phyloP scores from a whole-genome alignment of 2,888 invertebrate genomes.

The Pristionchus entomophagus region DNA sequence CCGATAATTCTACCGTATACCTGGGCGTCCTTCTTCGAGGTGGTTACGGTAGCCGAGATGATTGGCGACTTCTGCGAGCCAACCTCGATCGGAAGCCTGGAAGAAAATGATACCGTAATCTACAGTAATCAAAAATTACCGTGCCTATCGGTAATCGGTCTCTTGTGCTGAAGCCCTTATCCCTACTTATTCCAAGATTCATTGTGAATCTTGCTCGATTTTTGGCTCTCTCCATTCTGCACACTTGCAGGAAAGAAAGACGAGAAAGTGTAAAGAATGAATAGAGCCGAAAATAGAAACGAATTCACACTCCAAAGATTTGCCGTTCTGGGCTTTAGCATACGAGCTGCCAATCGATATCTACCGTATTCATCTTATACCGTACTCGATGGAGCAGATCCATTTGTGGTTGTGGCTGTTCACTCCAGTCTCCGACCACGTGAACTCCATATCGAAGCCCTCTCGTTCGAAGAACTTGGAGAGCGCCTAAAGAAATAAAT shows the following conservation, averaged over 20 bases:
- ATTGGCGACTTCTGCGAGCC: conserved; percentile 60
- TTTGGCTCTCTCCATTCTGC: no score
- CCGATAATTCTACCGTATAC: conserved; percentile 74
- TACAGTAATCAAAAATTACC: not conserved
- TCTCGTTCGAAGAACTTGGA: conserved; percentile 95
- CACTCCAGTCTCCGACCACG: conserved; percentile 88
- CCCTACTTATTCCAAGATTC: no score
- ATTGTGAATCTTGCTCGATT: no score
- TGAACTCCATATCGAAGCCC: conserved; percentile 84
- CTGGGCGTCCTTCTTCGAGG: conserved; percentile 64
- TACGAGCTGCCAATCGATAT: conserved; percentile 63
- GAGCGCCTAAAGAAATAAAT: conserved; percentile 80
- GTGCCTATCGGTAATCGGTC: not conserved
- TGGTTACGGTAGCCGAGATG: conserved; percentile 62
- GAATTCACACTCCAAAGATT: no score
- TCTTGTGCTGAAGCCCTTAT: no score
- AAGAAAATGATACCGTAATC: conserved; percentile 23
- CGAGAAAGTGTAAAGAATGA: no score
- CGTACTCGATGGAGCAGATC: conserved; percentile 83
- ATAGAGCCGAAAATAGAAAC: no score
- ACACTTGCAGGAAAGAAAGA: no score
- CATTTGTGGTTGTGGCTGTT: conserved; percentile 86
- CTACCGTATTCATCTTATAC: conserved; percentile 7
- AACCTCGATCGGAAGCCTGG: conserved; percentile 63
- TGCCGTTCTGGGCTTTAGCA: no score